Evolutionary conservation across 2,113 vertebrate genomes (phyloP).

Genomic region (Piprites chloris): DNA sequence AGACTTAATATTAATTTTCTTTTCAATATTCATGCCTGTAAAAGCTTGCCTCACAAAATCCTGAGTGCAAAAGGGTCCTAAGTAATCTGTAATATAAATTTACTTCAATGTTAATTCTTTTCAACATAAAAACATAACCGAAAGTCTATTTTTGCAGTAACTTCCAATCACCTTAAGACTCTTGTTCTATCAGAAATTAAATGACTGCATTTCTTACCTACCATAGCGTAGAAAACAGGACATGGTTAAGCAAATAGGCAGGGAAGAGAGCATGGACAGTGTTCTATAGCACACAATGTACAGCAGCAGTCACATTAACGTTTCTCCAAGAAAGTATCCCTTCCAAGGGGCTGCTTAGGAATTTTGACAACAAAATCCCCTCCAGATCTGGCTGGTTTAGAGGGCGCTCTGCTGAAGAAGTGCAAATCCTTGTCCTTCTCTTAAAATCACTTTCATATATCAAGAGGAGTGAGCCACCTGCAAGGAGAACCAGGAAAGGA

Average conservation of each 20-base stretch:
- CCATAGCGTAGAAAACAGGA: neutral
- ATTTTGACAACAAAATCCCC: neutral
- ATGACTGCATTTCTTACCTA: neutral
- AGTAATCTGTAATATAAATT: neutral
- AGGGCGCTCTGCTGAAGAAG: neutral
- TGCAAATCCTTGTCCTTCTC: neutral
- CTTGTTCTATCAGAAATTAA: neutral
- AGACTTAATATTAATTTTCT: neutral
- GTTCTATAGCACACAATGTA: fast-evolving
- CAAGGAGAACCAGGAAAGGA: neutral
- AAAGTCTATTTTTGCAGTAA: neutral
- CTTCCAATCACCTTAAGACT: neutral
- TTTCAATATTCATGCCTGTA: neutral
- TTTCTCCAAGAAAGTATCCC: too few relatives aligned
- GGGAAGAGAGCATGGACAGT: neutral
- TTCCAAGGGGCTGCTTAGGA: neutral
- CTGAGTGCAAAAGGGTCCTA: neutral
- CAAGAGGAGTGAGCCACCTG: fast-evolving
- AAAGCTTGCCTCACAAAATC: neutral
- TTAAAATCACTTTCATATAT: neutral
- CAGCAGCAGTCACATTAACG: neutral
- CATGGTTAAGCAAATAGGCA: neutral
- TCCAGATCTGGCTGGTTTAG: neutral
- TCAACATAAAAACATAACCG: neutral
- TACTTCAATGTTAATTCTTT: neutral